Conservation (phyloP, 2,797 vertebrate genomes). For the Fratercula arctica region DNA sequence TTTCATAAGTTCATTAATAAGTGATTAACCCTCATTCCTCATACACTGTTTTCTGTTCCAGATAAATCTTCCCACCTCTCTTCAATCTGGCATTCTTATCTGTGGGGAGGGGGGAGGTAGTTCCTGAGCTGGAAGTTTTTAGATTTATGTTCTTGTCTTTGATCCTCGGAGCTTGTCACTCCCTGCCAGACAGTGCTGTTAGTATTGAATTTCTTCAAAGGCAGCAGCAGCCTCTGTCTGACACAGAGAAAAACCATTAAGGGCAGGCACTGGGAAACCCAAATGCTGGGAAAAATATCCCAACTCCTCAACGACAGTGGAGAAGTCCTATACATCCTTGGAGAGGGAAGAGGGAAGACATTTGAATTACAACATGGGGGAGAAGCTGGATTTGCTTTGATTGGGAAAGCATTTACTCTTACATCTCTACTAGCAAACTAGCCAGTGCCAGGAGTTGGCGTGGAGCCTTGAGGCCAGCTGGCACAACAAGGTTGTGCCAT, state of each 20-base stretch:
- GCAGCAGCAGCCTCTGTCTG: background rate
- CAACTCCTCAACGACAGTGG: background rate
- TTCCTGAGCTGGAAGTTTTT: background rate
- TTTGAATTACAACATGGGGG: background rate
- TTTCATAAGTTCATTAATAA: background rate
- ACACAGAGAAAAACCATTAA: background rate
- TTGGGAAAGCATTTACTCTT: background rate
- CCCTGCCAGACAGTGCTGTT: background rate
- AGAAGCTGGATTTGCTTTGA: background rate
- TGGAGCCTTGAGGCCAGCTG: background rate
- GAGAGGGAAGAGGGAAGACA: background rate
- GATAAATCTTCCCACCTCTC: background rate
- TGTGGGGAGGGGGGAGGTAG: background rate
- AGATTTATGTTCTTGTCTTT: constrained; percentile 37
- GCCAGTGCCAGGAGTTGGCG: background rate
- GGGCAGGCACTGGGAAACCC: background rate
- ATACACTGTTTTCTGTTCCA: background rate
- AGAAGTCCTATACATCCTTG: background rate
- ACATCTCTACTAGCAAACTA: background rate
- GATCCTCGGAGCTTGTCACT: constrained; percentile 19
- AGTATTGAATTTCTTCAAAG: constrained; percentile 3
- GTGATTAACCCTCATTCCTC: background rate
- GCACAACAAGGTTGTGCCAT: background rate
- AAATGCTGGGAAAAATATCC: background rate
- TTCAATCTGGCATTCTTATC: background rate